phyloP scores from a whole-genome alignment of 2,113 vertebrate genomes.

The Caretta caretta region DNA sequence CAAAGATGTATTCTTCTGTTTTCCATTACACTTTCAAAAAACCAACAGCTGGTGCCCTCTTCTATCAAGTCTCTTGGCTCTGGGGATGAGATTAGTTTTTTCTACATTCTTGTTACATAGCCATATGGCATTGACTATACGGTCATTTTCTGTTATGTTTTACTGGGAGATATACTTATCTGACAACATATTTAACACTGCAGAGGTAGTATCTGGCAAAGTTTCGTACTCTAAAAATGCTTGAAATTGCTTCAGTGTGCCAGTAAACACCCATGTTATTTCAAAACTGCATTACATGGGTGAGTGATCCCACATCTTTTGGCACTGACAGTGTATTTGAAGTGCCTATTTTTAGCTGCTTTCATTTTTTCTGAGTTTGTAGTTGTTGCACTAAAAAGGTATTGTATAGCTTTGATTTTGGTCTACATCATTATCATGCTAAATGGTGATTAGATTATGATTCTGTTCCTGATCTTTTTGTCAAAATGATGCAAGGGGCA shows the following conservation, averaged over 20 bases:
- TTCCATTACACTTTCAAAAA: not conserved
- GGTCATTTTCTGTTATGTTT: conserved; percentile 13
- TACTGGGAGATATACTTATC: not conserved
- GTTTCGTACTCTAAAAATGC: conserved; percentile 1
- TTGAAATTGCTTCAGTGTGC: not conserved
- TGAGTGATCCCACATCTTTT: not conserved
- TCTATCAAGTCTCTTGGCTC: not conserved
- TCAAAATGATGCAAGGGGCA: not conserved
- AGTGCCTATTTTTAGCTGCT: not conserved
- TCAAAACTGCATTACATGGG: not conserved
- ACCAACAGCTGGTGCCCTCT: not conserved
- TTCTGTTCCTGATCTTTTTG: not conserved
- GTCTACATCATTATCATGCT: not conserved
- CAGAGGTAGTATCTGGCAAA: not conserved
- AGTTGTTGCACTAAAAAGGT: conserved; percentile 20
- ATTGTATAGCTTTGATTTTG: not conserved
- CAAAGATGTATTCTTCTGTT: not conserved
- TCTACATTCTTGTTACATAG: not conserved
- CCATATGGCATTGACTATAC: not conserved
- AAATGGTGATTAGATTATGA: not conserved
- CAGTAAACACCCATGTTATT: not conserved
- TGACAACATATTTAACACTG: conserved; percentile 23
- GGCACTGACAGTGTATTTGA: not conserved
- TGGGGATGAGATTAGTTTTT: not conserved
- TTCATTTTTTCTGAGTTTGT: not conserved